Conservation (phyloP, 2,888 invertebrate genomes). For the Autographa pulchrina region DNA sequence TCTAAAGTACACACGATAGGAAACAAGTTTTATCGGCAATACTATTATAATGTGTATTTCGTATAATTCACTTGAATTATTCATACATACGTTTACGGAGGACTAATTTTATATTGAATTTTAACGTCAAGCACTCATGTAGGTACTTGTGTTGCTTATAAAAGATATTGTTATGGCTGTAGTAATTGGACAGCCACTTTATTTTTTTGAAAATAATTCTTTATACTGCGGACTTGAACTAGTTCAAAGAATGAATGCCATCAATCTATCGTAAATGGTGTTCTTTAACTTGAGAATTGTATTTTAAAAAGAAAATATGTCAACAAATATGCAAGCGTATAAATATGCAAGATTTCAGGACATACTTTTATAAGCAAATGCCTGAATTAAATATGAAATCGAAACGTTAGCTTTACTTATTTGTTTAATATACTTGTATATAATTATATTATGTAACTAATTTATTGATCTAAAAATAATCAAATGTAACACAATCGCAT, state of each 20-base stretch:
- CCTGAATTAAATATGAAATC: too few species aligned
- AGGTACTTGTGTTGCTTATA: neutral
- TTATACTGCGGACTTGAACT: neutral
- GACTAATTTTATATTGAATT: conserved; percentile 24
- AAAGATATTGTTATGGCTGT: neutral
- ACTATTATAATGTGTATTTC: conserved; percentile 38
- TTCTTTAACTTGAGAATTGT: too few species aligned
- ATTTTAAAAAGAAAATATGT: too few species aligned
- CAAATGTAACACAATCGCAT: conserved; percentile 22
- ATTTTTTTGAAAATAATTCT: neutral
- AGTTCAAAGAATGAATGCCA: neutral
- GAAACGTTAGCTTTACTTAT: too few species aligned
- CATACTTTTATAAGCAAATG: neutral
- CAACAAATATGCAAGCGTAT: too few species aligned
- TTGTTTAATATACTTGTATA: too few species aligned
- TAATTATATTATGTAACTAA: neutral
- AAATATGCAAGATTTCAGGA: neutral
- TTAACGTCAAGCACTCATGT: neutral
- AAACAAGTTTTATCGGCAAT: conserved; percentile 45
- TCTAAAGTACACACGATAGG: conserved; percentile 54
- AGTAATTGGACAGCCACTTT: neutral
- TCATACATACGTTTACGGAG: conserved; percentile 28
- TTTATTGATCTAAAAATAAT: conserved; percentile 12
- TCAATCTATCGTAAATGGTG: too few species aligned
- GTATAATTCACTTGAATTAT: conserved; percentile 41